Evolutionary conservation across 2,888 invertebrate species (phyloP).

Genomic region (Pardosa pseudoannulata): DNA sequence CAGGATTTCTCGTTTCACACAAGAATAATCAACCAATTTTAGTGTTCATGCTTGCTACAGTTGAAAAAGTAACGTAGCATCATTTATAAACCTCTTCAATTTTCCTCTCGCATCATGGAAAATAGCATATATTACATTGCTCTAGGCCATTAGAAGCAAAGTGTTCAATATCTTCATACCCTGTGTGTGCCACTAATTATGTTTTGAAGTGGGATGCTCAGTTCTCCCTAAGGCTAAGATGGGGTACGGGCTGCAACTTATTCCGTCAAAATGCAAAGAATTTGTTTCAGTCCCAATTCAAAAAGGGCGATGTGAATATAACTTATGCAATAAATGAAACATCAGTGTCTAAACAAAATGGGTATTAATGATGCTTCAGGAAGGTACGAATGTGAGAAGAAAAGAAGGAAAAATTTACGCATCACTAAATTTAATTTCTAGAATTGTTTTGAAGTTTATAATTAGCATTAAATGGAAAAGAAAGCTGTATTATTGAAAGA

Average conservation of each 20-base stretch:
- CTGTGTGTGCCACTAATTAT: constrained; percentile 25
- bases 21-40: background rate
- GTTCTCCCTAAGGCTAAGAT: constrained; percentile 8
- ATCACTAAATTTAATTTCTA: background rate
- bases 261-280: constrained; percentile 6
- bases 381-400: background rate
- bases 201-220: constrained; percentile 11
- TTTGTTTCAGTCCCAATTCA: background rate
- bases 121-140: constrained; percentile 19
- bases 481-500: background rate
- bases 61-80: background rate
- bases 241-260: background rate
- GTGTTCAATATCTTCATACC: constrained; percentile 18
- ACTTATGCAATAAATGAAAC: background rate
- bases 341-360: background rate
- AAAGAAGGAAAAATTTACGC: background rate
- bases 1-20: background rate
- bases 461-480: background rate
- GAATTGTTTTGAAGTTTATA: background rate
- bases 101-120: background rate
- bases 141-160: background rate
- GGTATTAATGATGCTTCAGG: background rate
- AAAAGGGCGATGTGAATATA: background rate
- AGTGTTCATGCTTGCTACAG: background rate
- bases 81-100: background rate